Base-by-base conservation (phyloP, 2,113 vertebrate species). In the Nothoprocta perdicaria region DNA sequence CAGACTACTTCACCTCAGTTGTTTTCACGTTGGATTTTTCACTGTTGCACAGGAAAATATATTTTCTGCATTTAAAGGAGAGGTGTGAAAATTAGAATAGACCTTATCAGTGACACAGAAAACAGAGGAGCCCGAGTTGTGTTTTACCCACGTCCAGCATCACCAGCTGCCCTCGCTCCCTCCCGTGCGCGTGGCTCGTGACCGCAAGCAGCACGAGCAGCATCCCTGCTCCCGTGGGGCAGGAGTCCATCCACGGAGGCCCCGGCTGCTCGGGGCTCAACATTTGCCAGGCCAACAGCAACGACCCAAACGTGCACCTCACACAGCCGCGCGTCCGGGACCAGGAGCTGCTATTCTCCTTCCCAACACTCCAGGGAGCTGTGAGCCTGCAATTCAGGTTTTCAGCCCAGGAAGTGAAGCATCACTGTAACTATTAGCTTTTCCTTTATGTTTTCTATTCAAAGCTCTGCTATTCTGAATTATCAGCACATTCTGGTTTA, bases 341-440 rank as follows among this genome's bases (percentile, higher is more conserved):
- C 73, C 86, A 93, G 90, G 95, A 92, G 86, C 62, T 95, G 96
- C 94, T 96, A 84, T 96, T 96, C 95, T 90, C 92, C 50, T 87
- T 86, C 63, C 84, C 66, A 94, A 95, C 95, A 96, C 96, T 95
- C 96, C 75, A 97, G 89, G 96, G 95, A 96, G 96, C 95, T 96
- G 87, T 91, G 77, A 94, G 92, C 65, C 73, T 41, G 65, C 84
- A 83, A 71, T 92, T 97, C 93, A 68, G 41, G 91, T 93, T 83
- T 87, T 88, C 88, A 96, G 33, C 60, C 38, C 84, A 83, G 89
- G 78, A 96, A 94, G 86, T 67, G 58, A 91, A 78, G 91, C 57
- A 57, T 55, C 71, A 46, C 41, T 52, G 12, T 23, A 86, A 88
- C 10, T 84, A n/a, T 5, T 9, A 81, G 33, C 7, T 85, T 75